These are phyloP conservation scores for Spilarctia lutea DNA, from an alignment of 2,888 invertebrate genomes.

Conservation along the genomic window DNA sequence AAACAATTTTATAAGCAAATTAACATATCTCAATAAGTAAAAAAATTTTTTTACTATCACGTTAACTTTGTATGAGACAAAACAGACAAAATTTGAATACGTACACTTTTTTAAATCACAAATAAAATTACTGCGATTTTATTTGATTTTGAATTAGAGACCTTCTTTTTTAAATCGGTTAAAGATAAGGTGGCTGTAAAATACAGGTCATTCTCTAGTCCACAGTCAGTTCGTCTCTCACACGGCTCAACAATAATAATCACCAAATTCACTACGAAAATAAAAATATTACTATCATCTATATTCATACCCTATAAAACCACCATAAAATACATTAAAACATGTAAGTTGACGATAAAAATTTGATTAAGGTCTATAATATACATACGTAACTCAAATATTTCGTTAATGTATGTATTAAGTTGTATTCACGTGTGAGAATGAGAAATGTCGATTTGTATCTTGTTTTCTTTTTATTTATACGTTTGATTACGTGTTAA, in stretches of 20 bases:
- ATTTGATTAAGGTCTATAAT: slow-evolving; percentile 18
- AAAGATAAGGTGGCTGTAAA: background rate
- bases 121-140: no score
- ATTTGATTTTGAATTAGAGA: no score
- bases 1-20: no score
- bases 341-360: slow-evolving; percentile 15
- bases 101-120: no score
- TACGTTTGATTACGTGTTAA: slow-evolving; percentile 50
- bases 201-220: background rate
- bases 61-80: no score
- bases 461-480: slow-evolving; percentile 24
- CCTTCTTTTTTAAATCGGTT: no score
- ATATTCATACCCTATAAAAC: slow-evolving; percentile 16
- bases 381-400: slow-evolving; percentile 8
- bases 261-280: background rate
- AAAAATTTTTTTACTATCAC: no score
- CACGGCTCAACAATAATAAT: background rate
- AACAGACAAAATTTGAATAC: no score
- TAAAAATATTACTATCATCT: slow-evolving; percentile 4
- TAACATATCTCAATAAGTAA: no score
- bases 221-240: background rate
- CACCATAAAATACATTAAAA: slow-evolving; percentile 20
- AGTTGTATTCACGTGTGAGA: slow-evolving; percentile 42
- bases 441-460: slow-evolving; percentile 24
- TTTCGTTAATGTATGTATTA: slow-evolving; percentile 24